Conservation (phyloP, 2,888 invertebrate genomes). For the Tanypteryx hageni region DNA sequence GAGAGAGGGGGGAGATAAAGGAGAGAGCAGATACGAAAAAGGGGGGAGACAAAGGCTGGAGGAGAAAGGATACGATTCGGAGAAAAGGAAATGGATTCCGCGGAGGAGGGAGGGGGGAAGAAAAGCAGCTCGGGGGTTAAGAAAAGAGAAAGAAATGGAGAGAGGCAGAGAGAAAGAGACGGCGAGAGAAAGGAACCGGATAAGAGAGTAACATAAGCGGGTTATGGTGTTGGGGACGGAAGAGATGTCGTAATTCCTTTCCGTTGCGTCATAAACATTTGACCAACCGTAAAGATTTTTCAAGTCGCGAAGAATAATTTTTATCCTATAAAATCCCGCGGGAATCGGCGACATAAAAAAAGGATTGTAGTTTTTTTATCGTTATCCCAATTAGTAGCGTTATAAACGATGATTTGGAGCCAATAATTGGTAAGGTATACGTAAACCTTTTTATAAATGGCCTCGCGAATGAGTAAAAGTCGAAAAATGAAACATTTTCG, state of each 20-base stretch:
- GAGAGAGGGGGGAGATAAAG: not conserved
- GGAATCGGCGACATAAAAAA: not conserved
- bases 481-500: too few species aligned
- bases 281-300: constrained; percentile 17
- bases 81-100: constrained; percentile 11
- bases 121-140: too few species aligned
- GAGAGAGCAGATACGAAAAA: not conserved
- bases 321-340: not conserved
- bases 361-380: not conserved
- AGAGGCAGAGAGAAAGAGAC: not conserved
- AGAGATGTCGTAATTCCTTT: not conserved
- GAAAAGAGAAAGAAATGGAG: not conserved
- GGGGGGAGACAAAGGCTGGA: not conserved
- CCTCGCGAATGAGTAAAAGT: too few species aligned
- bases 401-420: too few species aligned
- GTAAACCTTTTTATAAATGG: too few species aligned
- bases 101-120: not conserved
- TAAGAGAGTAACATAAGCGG: not conserved
- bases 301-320: not conserved
- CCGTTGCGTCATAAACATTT: constrained; percentile 2
- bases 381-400: not conserved
- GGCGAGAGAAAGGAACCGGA: not conserved
- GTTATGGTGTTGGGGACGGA: not conserved
- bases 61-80: not conserved
- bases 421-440: too few species aligned